Base-by-base conservation (phyloP, 2,113 vertebrate genomes). In the Colius striatus region DNA sequence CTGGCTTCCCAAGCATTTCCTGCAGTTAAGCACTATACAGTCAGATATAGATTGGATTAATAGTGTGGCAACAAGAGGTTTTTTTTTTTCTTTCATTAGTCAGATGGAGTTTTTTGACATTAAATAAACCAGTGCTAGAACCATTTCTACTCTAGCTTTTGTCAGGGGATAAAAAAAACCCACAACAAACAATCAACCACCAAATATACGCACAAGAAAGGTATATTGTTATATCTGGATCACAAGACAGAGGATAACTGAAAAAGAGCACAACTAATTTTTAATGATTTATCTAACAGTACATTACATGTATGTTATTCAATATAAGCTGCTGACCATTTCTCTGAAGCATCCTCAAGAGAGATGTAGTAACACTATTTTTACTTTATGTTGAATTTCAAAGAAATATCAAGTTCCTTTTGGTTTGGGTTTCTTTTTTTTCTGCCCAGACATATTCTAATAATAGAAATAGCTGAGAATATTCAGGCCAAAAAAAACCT, bases 381-480 rank as follows among this genome's bases (percentile, higher is more conserved):
- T 79, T 61, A 48, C n/a, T 48, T 76, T 45, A 72, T 27, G 19
- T 7, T 61, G 13, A 68, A 75, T 68, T 90, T 93, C 54, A 77
- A 77, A 84, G 22, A 74, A 88, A 86, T 29, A 47, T 1, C n/a
- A 10, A 23, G 10, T 30, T 90, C 41, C 17, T 66, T 91, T 87
- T 29, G 26, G n/a, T 65, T 91, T 82, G 15, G 13, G 4, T 10
- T 58, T 51, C 32, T 60, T 43, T 19, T 34, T 55, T 66, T 55
- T 4, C 12, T 27, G 2, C 7, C n/a, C 21, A 38, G 8, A 72
- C 9, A 11, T 65, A 75, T 43, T 72, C 38, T 45, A 92, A 87
- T 91, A 72, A 55, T 13, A 95, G 70, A 89, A 95, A 92, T 18
- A 84, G 36, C n/a, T 73, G 21, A 79, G 45, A 93, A 61, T 43